phyloP scores from a whole-genome alignment of 2,888 invertebrate species.

The Hedya salicella region DNA sequence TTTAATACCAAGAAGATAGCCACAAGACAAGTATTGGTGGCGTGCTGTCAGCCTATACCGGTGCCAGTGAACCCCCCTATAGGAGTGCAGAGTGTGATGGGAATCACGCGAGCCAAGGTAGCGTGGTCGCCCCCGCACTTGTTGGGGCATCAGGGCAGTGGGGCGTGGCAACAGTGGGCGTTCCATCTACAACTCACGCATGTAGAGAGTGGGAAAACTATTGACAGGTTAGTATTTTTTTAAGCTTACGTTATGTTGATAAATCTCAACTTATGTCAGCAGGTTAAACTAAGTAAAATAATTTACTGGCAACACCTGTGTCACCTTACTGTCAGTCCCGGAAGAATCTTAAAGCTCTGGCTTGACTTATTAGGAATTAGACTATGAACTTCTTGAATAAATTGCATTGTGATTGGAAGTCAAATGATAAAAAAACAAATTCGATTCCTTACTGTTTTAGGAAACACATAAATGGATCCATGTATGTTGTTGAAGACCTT shows the following conservation, averaged over 20 bases:
- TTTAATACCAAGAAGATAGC: conserved; percentile 71
- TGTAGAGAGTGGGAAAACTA: conserved; percentile 63
- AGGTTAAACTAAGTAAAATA: too few relatives aligned
- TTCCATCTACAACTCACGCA: conserved; percentile 90
- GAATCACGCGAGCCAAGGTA: conserved; percentile 89
- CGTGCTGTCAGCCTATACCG: conserved; percentile 91
- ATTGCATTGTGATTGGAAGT: too few relatives aligned
- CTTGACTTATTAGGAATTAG: too few relatives aligned
- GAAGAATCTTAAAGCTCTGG: too few relatives aligned
- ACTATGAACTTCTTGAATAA: too few relatives aligned
- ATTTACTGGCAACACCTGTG: neutral
- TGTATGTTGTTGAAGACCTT: conserved; percentile 88
- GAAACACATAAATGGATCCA: conserved; percentile 84
- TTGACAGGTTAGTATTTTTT: conserved; percentile 65
- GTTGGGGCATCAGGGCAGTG: conserved; percentile 89
- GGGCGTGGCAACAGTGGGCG: conserved; percentile 90
- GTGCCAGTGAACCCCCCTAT: conserved; percentile 92
- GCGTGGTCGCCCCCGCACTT: conserved; percentile 93
- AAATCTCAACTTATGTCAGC: too few relatives aligned
- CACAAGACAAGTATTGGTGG: conserved; percentile 77
- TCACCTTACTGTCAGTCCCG: too few relatives aligned
- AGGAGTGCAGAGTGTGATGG: conserved; percentile 92
- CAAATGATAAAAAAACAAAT: too few relatives aligned
- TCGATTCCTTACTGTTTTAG: conserved; percentile 51
- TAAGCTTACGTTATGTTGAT: too few relatives aligned